Percentiles rank a stretch among this genome's conserved stretches.
These are phyloP conservation scores for Scytalopus superciliaris DNA, from an alignment of 2,113 vertebrate genomes.

Conservation along the genomic window DNA sequence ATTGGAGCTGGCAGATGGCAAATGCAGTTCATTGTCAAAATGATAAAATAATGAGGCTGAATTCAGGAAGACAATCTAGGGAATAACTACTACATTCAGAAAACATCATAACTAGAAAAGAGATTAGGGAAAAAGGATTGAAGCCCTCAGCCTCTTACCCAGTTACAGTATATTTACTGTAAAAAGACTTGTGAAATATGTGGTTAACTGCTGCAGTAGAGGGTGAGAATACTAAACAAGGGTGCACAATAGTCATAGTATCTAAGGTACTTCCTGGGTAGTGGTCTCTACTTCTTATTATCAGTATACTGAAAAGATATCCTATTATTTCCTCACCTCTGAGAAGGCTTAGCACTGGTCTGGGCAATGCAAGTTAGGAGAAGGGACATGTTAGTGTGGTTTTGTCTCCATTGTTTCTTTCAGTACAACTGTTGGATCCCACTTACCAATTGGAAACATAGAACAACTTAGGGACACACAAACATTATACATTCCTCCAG, in stretches of 20 bases:
- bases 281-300: neutral
- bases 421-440: neutral
- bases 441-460: neutral
- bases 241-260: neutral
- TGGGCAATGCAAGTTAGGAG: neutral
- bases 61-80: conserved; percentile 9
- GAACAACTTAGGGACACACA: neutral
- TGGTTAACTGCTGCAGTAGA: neutral
- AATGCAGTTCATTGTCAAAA: conserved; percentile 36
- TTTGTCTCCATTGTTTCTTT: neutral
- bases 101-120: conserved; percentile 1
- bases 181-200: neutral
- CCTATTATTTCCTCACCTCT: neutral
- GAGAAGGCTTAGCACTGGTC: neutral
- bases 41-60: conserved; percentile 47
- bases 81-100: conserved; percentile 12
- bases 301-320: neutral
- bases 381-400: neutral
- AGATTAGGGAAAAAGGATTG: neutral
- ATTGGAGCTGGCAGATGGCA: conserved; percentile 20
- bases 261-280: neutral
- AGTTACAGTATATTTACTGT: neutral
- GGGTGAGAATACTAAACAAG: neutral
- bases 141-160: neutral
- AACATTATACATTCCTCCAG: neutral